These are phyloP conservation scores for Meganola albula DNA, from an alignment of 2,888 invertebrate species.

Conservation along the genomic window DNA sequence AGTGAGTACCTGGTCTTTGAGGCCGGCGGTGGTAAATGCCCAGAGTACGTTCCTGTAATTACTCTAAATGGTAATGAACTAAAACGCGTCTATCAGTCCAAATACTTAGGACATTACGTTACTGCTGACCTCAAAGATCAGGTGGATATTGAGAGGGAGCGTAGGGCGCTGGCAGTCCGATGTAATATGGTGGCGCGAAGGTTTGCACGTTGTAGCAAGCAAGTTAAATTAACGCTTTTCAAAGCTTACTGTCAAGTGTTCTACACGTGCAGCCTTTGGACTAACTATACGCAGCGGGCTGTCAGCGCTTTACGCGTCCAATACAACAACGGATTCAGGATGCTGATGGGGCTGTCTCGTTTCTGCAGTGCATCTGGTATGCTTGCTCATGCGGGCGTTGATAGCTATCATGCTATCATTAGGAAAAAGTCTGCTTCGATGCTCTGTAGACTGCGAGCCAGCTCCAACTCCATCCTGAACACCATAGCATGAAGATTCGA, in stretches of 20 bases:
- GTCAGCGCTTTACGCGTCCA: conserved; percentile 1
- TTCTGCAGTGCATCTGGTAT: no score
- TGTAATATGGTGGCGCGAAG: conserved; percentile 14
- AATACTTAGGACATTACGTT: conserved; percentile 9
- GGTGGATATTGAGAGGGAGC: conserved; percentile 11
- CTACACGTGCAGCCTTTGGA: not conserved
- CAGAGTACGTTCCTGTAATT: not conserved
- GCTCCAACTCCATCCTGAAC: no score
- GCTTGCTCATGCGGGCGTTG: no score
- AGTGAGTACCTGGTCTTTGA: conserved; percentile 1
- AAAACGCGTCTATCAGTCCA: not conserved
- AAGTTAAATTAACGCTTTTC: conserved; percentile 1
- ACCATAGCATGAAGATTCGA: no score
- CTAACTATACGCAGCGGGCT: not conserved
- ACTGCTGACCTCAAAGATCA: not conserved
- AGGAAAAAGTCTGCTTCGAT: no score
- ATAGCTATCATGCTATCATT: no score
- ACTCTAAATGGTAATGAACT: not conserved
- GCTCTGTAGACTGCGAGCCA: no score
- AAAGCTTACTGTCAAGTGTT: conserved; percentile 1
- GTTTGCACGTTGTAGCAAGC: conserved; percentile 9
- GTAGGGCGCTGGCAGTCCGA: conserved; percentile 12
- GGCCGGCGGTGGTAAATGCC: not conserved
- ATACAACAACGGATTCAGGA: conserved; percentile 2
- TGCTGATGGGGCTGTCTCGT: not conserved